Percentiles rank a stretch among this genome's conserved stretches.
Evolutionary conservation across 2,113 vertebrate genomes (phyloP).

Genomic region (Phocoena phocoena): DNA sequence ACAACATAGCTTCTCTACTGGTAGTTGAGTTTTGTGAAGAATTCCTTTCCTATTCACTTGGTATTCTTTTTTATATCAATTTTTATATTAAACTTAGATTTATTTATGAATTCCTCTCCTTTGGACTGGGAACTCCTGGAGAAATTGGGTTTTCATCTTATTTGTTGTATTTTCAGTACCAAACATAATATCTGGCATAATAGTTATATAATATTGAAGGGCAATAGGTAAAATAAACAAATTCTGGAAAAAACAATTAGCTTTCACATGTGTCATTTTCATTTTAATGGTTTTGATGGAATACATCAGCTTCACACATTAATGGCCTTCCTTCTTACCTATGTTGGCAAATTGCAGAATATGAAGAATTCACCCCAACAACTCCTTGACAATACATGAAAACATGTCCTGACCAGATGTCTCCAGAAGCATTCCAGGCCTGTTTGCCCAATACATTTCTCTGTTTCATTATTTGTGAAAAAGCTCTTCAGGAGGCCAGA

Average conservation of each 20-base stretch:
- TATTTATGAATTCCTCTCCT: not conserved
- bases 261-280: not conserved
- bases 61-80: not conserved
- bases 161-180: not conserved
- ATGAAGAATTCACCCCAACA: not conserved
- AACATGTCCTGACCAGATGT: not conserved
- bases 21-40: not conserved
- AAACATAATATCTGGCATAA: not conserved
- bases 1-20: not conserved
- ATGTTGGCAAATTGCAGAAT: not conserved
- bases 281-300: not conserved
- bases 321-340: not conserved
- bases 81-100: not conserved
- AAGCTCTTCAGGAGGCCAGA: not conserved
- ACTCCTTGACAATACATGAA: not conserved
- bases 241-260: not conserved
- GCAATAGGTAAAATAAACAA: not conserved
- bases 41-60: not conserved
- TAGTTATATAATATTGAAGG: not conserved
- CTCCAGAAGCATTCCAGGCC: not conserved
- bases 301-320: not conserved
- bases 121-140: not conserved
- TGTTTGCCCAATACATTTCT: conserved; percentile 16
- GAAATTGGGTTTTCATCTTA: not conserved
- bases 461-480: conserved; percentile 61